Evolutionary conservation across 2,888 invertebrate species (phyloP), one percentile per base, ranked within the genome.

Genomic region (Flexamia atlantica): DNA sequence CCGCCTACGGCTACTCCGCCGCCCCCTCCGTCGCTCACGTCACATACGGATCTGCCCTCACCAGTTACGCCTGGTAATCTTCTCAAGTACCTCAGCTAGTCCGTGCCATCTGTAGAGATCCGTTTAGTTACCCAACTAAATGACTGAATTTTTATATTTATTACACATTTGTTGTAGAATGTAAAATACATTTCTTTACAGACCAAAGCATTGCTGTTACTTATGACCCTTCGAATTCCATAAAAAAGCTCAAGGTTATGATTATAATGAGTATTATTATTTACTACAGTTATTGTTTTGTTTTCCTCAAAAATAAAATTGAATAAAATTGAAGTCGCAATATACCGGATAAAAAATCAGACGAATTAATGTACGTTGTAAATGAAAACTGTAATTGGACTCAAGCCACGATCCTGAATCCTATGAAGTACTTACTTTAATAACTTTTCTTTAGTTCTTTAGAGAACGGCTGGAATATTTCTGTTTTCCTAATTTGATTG

Each of bases 111-210:
- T 79, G 79, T 79, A 79, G 57, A 79, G 79, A 79, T 57, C 17
- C 0, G 32, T 50, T 79, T 79, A 36, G 79, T 79, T 79, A 79
- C 42, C 40, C 40, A 20, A 70, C 50, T 76, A 76, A 76, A 76
- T 79, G 79, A 79, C 53, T 82, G 70, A 72, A 42, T n/a, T 72
- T 82, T 72, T 72, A 82, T 82, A 82, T 82, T 82, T 68, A 82
- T 82, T 82, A 82, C 72, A 50, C 70, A 82, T 82, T 72, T 72
- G 70, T 70, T 82, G 82, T 82, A 82, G 36, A 82, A 82, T 82
- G 72, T 72, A 82, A 72, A 70, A 42, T 50, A 82, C 70, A 53
- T 23, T 70, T 50, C 72, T 82, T 70, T 82, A 72, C 82, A 82
- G 72, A 76, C 40, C 30, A 32, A 68, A 68, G 9, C 30, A 3